phyloP scores from a whole-genome alignment of 2,113 vertebrate species.

The Turnix velox region DNA sequence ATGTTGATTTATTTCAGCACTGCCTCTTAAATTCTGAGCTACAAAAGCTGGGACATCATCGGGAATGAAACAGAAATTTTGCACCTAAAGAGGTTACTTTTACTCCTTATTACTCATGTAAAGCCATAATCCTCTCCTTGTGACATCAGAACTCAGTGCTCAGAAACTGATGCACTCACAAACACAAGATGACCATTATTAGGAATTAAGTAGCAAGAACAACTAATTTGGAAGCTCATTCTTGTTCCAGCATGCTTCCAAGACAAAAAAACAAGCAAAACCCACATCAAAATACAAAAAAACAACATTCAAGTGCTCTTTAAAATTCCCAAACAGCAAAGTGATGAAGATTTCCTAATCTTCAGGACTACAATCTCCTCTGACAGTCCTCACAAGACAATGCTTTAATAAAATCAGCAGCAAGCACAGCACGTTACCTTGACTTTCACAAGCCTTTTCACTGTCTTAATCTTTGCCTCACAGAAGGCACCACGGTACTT shows the following conservation, averaged over 20 bases:
- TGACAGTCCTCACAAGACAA: not conserved
- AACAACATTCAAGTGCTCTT: not conserved
- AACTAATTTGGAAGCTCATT: not conserved
- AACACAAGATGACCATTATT: not conserved
- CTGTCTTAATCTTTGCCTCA: constrained; percentile 98
- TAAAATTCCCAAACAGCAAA: not conserved
- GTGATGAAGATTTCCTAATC: not conserved
- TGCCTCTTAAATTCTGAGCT: not conserved
- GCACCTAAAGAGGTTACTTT: not conserved
- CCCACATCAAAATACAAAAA: rapidly evolving
- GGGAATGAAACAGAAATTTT: not conserved
- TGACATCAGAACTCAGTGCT: not conserved
- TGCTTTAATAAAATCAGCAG: not conserved
- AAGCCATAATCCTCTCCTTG: constrained; percentile 2
- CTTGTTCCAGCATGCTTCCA: not conserved
- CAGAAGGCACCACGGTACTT: constrained; percentile 99
- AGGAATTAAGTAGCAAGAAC: not conserved
- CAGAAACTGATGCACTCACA: not conserved
- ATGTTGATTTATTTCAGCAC: not conserved
- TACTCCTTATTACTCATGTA: not conserved
- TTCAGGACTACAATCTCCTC: not conserved
- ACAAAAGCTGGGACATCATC: not conserved
- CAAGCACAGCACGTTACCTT: constrained; percentile 76
- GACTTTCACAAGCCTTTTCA: constrained; percentile 97
- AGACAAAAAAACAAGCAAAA: not conserved